A percentile compares a stretch with the other conserved stretches of the same genome.
Evolutionary conservation across 1,140 invertebrate species (phyloP).

Genomic region (Eueides isabella): DNA sequence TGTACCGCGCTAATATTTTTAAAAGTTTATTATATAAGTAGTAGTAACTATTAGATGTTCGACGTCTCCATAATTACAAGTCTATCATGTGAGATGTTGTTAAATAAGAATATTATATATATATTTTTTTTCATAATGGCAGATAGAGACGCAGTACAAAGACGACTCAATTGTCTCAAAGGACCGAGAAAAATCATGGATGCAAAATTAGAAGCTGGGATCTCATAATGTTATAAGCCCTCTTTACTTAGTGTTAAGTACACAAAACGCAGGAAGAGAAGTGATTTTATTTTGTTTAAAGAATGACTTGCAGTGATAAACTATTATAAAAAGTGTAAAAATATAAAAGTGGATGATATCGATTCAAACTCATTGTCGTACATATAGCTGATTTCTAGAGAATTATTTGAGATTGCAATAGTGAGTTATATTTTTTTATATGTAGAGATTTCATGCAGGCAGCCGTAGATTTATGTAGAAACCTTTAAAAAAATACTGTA

Average conservation of each 20-base stretch:
- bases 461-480: slow-evolving; percentile 53
- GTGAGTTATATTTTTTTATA: slow-evolving; percentile 81
- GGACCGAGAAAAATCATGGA: slow-evolving; percentile 76
- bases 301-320: slow-evolving; percentile 69
- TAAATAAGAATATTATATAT: neutral
- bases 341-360: slow-evolving; percentile 72
- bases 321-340: slow-evolving; percentile 69
- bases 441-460: slow-evolving; percentile 56
- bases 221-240: slow-evolving; percentile 74
- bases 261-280: slow-evolving; percentile 69
- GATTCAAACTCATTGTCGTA: slow-evolving; percentile 57
- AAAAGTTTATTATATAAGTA: too few relatives aligned
- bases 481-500: slow-evolving; percentile 52
- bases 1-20: too few relatives aligned
- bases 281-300: slow-evolving; percentile 80
- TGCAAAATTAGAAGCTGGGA: slow-evolving; percentile 74
- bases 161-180: slow-evolving; percentile 75
- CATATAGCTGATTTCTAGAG: slow-evolving; percentile 62
- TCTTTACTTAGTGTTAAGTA: slow-evolving; percentile 59
- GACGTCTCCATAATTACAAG: neutral
- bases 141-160: slow-evolving; percentile 77
- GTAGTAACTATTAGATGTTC: too few relatives aligned
- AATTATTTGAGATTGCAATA: slow-evolving; percentile 77
- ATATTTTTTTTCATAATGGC: slow-evolving; percentile 33
- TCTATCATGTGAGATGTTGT: neutral